Conservation (phyloP, 2,113 vertebrate species). For the Ciconia maguari region DNA sequence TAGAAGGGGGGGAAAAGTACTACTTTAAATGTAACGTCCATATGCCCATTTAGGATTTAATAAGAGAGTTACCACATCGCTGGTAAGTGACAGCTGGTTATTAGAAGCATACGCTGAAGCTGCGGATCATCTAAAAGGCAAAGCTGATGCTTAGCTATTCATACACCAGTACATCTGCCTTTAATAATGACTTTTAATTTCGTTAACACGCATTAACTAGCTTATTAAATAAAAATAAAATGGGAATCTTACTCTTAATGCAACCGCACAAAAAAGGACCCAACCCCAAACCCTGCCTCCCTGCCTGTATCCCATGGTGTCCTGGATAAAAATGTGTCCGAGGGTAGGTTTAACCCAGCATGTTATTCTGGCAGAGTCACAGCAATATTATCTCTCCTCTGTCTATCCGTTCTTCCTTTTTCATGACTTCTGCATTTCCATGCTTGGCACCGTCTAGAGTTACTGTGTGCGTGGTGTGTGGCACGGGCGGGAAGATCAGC, state of each 20-base stretch:
- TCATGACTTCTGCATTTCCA: background rate
- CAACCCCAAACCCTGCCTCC: background rate
- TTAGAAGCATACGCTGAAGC: slow-evolving; percentile 25
- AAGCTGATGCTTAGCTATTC: slow-evolving; percentile 21
- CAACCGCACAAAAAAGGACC: background rate
- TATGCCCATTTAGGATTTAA: slow-evolving; percentile 49
- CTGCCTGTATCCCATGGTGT: background rate
- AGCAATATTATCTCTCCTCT: background rate
- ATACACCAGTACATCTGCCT: slow-evolving; percentile 46
- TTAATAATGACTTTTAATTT: slow-evolving; percentile 61
- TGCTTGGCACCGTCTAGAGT: background rate
- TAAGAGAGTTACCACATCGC: slow-evolving; percentile 46
- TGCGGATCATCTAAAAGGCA: slow-evolving; percentile 45
- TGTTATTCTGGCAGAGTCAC: background rate
- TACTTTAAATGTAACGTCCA: slow-evolving; percentile 20
- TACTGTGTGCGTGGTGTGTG: background rate
- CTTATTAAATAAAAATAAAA: slow-evolving; percentile 55
- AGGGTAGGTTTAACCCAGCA: background rate
- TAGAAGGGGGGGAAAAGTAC: background rate
- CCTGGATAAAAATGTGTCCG: background rate
- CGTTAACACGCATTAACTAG: slow-evolving; percentile 8
- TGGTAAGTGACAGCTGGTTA: slow-evolving; percentile 61
- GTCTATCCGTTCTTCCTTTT: background rate
- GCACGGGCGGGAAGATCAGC: background rate
- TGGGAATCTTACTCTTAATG: background rate